Evolutionary conservation across 2,797 vertebrate genomes (phyloP), one percentile per base, ranked within the genome.

Genomic region (Hozukius guyotensis): DNA sequence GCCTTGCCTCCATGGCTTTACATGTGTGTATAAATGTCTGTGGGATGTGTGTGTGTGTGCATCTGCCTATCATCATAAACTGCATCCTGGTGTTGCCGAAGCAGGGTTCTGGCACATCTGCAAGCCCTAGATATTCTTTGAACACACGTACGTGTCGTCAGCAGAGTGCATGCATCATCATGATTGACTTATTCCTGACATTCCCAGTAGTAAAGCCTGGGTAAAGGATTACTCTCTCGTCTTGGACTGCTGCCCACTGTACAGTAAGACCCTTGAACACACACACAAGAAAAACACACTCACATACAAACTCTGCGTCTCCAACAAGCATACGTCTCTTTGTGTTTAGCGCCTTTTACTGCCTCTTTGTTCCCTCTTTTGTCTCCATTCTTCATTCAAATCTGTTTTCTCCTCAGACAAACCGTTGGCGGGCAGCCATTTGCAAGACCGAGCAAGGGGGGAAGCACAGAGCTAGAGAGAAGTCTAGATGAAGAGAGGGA

Each of bases 161-260:
- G 77, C 84, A 88, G 82, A 87, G 86, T 81, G 88, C 82, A 86
- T 87, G 87, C 87, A 92, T 92, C 88, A 91, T 92, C 88, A 86
- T 92, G 92, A 91, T 90, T 94, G 88, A 93, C 89, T 92, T 86
- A 85, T 93, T 93, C 84, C 84, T 86, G 89, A 89, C 85, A 87
- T 91, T 91, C 89, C 87, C 85, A 74, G 85, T 70, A 80, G 88
- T 89, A 85, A 79, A 90, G 81, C 80, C 74, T 72, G 81, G 79
- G 84, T 91, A 91, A 91, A 90, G 88, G 92, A 93, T 94, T 95
- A 94, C 88, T 87, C 90, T 85, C 81, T 68, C 56, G 77, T 82
- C 29, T 90, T 94, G 93, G 93, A 93, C 89, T 32, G 70, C 74
- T 83, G 93, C 92, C 94, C 91, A 82, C 73, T 61, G 75, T 93